A percentile compares a stretch with the other conserved stretches of the same genome.
These are phyloP conservation scores for Tetramorium parvispinum DNA, from an alignment of 1,140 invertebrate genomes.

Conservation along the genomic window DNA sequence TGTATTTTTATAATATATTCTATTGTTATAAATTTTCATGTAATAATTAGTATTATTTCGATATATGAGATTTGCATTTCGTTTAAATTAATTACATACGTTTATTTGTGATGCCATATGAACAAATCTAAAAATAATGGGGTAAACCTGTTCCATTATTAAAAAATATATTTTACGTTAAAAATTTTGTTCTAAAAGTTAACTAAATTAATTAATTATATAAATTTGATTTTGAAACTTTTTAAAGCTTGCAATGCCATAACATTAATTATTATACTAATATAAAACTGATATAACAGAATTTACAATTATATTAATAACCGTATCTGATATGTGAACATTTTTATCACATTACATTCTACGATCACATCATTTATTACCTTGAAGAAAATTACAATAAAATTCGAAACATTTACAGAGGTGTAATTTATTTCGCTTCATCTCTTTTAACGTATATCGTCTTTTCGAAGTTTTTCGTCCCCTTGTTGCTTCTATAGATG, in stretches of 20 bases:
- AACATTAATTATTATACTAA: not conserved
- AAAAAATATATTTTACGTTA: not conserved
- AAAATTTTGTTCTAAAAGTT: not conserved
- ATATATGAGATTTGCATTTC: not conserved
- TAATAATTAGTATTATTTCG: not conserved
- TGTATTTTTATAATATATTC: no score
- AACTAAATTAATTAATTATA: not conserved
- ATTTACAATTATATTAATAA: not conserved
- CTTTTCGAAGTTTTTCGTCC: not conserved
- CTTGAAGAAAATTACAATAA: not conserved
- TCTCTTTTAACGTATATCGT: not conserved
- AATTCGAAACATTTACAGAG: not conserved
- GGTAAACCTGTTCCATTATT: not conserved
- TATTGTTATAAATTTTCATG: not conserved
- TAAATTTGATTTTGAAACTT: not conserved
- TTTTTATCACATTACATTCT: not conserved
- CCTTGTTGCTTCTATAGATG: not conserved
- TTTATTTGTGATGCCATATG: no score
- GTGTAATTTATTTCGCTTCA: not conserved
- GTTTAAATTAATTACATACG: not conserved
- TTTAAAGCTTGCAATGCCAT: not conserved
- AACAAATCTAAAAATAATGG: not conserved
- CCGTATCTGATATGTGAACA: not conserved
- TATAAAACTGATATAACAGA: no score
- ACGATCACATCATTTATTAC: not conserved